A percentile compares a stretch with the other conserved stretches of the same genome.
These are phyloP conservation scores for Macaria liturata DNA, from an alignment of 2,888 invertebrate genomes.

Conservation along the genomic window DNA sequence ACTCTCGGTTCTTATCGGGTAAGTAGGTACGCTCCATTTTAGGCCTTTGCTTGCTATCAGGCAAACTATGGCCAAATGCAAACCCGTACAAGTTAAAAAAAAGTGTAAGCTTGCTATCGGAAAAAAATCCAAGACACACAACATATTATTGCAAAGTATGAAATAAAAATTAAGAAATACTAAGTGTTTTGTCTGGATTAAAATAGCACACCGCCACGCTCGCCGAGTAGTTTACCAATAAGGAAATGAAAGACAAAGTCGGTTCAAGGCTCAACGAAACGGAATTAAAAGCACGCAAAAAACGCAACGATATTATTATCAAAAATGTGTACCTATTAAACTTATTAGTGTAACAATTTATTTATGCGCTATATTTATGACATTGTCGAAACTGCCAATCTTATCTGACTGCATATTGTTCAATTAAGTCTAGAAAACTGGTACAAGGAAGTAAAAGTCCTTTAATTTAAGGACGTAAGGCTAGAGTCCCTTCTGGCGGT, in stretches of 20 bases:
- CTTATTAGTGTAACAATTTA: slow-evolving; percentile 20
- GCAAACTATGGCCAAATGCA: too few species aligned
- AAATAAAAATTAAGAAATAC: too few species aligned
- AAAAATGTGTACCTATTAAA: slow-evolving; percentile 34
- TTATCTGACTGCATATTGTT: slow-evolving; percentile 53
- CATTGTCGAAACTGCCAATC: slow-evolving; percentile 38
- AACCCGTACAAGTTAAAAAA: too few species aligned
- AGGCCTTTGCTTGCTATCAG: too few species aligned
- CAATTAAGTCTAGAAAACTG: slow-evolving; percentile 55
- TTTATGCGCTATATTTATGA: slow-evolving; percentile 2
- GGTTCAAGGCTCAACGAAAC: slow-evolving; percentile 61
- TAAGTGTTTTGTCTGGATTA: not conserved
- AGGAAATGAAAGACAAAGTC: slow-evolving; percentile 71
- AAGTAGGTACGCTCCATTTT: too few species aligned
- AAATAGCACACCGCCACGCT: slow-evolving; percentile 31
- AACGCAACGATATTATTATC: slow-evolving; percentile 39
- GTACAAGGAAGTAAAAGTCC: slow-evolving; percentile 70
- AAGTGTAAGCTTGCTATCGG: too few species aligned
- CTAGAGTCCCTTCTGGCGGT: slow-evolving; percentile 44
- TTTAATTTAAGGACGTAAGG: slow-evolving; percentile 58
- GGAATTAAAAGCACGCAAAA: slow-evolving; percentile 41
- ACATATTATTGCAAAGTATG: too few species aligned
- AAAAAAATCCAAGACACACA: too few species aligned
- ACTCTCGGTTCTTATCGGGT: too few species aligned
- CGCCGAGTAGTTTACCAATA: slow-evolving; percentile 48